These are phyloP conservation scores for Aphaenogaster ashmeadi DNA, from an alignment of 1,140 invertebrate genomes.

Conservation along the genomic window DNA sequence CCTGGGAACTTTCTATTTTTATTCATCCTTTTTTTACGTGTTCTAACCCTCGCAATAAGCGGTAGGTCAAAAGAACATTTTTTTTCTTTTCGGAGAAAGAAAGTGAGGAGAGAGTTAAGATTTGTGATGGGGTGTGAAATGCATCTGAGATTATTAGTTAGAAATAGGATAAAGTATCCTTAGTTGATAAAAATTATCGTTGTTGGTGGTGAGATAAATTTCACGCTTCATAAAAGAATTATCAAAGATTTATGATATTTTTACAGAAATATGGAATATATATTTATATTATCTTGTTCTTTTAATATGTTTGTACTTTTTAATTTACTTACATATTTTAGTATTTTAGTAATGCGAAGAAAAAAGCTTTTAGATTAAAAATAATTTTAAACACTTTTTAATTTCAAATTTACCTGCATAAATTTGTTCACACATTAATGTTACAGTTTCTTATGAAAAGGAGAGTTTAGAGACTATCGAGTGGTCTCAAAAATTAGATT, in stretches of 20 bases:
- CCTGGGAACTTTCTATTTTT: conserved; percentile 80
- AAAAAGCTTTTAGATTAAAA: conserved; percentile 21
- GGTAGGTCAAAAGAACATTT: conserved; percentile 71
- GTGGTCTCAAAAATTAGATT: conserved; percentile 55
- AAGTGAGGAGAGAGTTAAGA: conserved; percentile 83
- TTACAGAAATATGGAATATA: conserved; percentile 54
- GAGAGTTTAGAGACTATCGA: not conserved
- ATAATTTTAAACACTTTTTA: not conserved
- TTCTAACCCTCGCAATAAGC: conserved; percentile 84
- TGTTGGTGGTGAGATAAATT: not conserved
- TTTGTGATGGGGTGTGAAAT: conserved; percentile 75
- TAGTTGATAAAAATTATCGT: not conserved
- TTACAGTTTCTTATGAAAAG: not conserved
- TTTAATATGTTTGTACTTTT: conserved; percentile 5
- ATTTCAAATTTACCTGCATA: not conserved
- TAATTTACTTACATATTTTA: not conserved
- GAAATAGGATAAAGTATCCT: not conserved
- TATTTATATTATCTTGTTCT: not conserved
- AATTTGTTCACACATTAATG: not conserved
- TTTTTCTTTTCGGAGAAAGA: conserved; percentile 78
- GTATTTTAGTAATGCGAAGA: not conserved
- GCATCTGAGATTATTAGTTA: not conserved
- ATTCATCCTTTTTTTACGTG: conserved; percentile 10
- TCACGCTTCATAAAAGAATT: not conserved
- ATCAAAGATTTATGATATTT: not conserved